A percentile compares a stretch with the other conserved stretches of the same genome.
Conservation (phyloP, 2,888 invertebrate species). For the Troilus luridus region DNA sequence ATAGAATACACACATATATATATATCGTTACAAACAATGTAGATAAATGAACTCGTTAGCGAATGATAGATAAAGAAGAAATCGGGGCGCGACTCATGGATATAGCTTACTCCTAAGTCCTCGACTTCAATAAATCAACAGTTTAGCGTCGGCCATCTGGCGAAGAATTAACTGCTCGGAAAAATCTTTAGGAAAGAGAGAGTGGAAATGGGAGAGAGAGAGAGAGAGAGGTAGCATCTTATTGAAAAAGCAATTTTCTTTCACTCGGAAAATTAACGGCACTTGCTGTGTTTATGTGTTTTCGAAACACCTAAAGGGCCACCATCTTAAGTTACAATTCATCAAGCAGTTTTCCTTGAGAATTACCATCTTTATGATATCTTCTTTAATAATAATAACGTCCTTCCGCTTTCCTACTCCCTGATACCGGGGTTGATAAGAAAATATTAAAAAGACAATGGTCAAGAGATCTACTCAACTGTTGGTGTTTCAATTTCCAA, state of each 20-base stretch:
- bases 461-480: too few species aligned
- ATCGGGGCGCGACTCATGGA: too few species aligned
- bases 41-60: neutral
- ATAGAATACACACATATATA: too few species aligned
- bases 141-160: neutral
- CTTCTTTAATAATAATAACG: too few species aligned
- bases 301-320: neutral
- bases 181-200: neutral
- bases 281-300: neutral
- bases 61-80: neutral
- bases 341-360: neutral
- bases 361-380: too few species aligned
- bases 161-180: constrained; percentile 2
- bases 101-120: neutral
- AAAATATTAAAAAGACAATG: too few species aligned
- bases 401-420: too few species aligned
- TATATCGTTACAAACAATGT: neutral
- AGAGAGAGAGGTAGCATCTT: neutral
- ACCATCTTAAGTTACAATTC: neutral
- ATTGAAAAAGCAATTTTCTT: neutral
- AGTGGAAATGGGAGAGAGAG: neutral
- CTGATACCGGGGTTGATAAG: too few species aligned
- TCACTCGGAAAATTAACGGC: neutral
- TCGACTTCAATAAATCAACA: constrained; percentile 3
- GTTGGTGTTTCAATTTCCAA: too few species aligned